Evolutionary conservation across 1,140 invertebrate species (phyloP), one percentile per base, ranked within the genome.

Genomic region (Nephotettix cincticeps): DNA sequence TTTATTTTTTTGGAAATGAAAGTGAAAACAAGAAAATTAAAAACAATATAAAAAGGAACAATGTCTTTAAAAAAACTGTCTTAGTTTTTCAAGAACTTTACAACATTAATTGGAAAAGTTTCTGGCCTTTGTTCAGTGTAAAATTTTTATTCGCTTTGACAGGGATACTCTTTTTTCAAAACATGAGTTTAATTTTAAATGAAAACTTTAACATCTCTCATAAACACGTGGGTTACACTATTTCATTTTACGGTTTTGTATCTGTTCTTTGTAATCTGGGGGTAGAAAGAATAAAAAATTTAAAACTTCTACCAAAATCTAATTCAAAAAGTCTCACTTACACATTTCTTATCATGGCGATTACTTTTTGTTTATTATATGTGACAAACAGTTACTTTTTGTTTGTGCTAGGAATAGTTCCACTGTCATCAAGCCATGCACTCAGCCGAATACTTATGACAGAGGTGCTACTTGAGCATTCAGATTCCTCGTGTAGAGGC

Each of bases 161-260:
- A 68, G 80, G 85, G n/a, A 85, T 84, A 73, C 83, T 84, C 17
- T 74, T 72, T 68, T 72, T 69, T 47, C 28, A 32, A 23, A 72
- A 72, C 51, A 72, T 72, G 78, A 75, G 81, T 1, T 71, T 86
- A 28, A 84, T 85, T 74, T 77, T 88, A 21, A 83, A 85, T 80
- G 83, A 83, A 69, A 79, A 81, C 54, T 88, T 83, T 78, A 74
- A 81, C 14, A 74, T 88, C 11, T 81, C 86, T 2, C 84, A 85
- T 36, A 84, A 85, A 72, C 81, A 84, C 73, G 78, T 86, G 69
- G 87, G 87, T n/a, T 89, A 88, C 78, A 84, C 85, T 36, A 87
- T 87, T 73, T 87, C 87, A 32, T 83, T 88, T 56, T 86, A 88
- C 76, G 86, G 86, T 72, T 78, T 84, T 23, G 79, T 87, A 56